Evolutionary conservation across 2,888 invertebrate genomes (phyloP), one percentile per base, ranked within the genome.

Genomic region (Choreutis nemorana): DNA sequence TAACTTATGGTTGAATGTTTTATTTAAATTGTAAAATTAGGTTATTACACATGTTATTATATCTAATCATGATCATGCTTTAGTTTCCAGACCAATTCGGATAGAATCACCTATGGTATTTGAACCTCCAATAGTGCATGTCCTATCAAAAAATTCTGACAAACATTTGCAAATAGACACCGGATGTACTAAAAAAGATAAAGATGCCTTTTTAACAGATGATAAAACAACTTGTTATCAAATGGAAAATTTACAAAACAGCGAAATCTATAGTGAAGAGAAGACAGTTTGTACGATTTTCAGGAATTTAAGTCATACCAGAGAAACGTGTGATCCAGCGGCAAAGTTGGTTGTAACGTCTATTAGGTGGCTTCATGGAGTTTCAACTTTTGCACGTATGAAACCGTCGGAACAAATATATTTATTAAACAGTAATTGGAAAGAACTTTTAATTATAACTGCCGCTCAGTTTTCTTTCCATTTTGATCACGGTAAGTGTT

Each of bases 381-480:
- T 92, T 28, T 86, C 89, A 1, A 85, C 89, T 1, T 92, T 91
- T 55, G 62, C 86, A 9, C 87, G 89, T 56, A 82, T 90, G 41
- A 57, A 61, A 28, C 40, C 45, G 1, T 40, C 83, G 26, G 92
- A 92, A 46, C 92, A 91, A 54, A 83, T 85, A 0, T 81, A 83
- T 28, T 75, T 94, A 21, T 64, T 94, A 29, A 87, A 89, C 48
- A 87, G 85, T 50, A 87, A 89, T 15, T 94, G 94, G 94, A 87
- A 86, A 45, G 92, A 93, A 55, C 64, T 94, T 3, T 93, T 92
- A 56, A 82, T 93, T 1, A 61, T 94, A 6, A 91, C 90, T 15
- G 90, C 91, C 5, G 89, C 91, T 1, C 91, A 94, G 52, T 89
- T 89, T 85, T 83, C 87, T 2, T 82, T 90, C 35, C 83, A 85